Evolutionary conservation across 2,113 vertebrate species (phyloP), one percentile per base, ranked within the genome.

Genomic region (Poecile atricapillus): DNA sequence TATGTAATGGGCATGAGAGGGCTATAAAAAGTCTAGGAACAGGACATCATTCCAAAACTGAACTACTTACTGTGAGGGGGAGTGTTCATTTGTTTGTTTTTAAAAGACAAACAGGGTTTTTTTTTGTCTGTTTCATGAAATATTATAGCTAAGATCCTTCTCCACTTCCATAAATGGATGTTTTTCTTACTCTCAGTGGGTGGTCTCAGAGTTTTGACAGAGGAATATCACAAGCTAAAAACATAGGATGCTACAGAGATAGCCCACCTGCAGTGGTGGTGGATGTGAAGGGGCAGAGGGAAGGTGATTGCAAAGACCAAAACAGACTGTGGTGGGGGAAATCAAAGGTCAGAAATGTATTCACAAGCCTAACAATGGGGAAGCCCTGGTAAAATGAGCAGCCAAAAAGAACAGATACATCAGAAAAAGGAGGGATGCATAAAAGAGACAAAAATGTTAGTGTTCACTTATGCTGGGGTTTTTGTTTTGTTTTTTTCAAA

Each of bases 131-230:
- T 96, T 94, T 80, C 80, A 94, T 96, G 95, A 95, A 96, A 94
- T 95, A 95, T 96, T 96, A 93, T 82, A 97, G 82, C 91, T 78
- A 70, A 89, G 93, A 94, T 96, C 93, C 77, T 88, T 93, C 87
- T 96, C 68, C 43, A 25, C 83, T 97, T 91, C 95, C 97, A 97
- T 97, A 97, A 97, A 97, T 96, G 95, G 97, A 87, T 97, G 92
- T 95, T 97, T 97, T 96, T 92, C 94, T 97, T 96, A 64, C 60
- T 96, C 95, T 96, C 89, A 35, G 95, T 97, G 96, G 97, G 97
- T 97, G 97, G 97, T 97, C 97, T 96, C 74, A 10, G 78, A 79
- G 89, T 95, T 95, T 92, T 94, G 94, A 93, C 91, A 95, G 79
- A 83, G 80, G 37, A 97, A 92, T 88, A 95, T 89, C 93, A 84